Evolutionary conservation across 2,113 vertebrate species (phyloP).

Genomic region (chimpanzee (Pan troglodytes)): NHGRI_mPanTro3-v2.1_pri NC_072404.2:46602001-46602500

Average conservation of each 20-base stretch:
- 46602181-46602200: neutral
- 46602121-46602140: neutral
- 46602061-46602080: neutral
- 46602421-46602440: neutral
- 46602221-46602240: neutral
- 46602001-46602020: neutral
- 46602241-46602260: neutral
- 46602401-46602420: neutral
- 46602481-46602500: neutral
- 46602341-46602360: neutral
- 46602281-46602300: neutral
- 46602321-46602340: neutral
- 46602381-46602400: neutral
- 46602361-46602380: neutral
- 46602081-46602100: neutral
- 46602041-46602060: neutral
- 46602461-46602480: neutral
- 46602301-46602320: neutral
- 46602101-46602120: neutral
- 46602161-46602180: neutral
- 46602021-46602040: neutral
- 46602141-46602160: neutral
- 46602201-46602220: accelerated
- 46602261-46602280: neutral
- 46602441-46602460: neutral